Conservation (phyloP, 2,888 invertebrate species). For the Sarcophaga subvicina region DNA sequence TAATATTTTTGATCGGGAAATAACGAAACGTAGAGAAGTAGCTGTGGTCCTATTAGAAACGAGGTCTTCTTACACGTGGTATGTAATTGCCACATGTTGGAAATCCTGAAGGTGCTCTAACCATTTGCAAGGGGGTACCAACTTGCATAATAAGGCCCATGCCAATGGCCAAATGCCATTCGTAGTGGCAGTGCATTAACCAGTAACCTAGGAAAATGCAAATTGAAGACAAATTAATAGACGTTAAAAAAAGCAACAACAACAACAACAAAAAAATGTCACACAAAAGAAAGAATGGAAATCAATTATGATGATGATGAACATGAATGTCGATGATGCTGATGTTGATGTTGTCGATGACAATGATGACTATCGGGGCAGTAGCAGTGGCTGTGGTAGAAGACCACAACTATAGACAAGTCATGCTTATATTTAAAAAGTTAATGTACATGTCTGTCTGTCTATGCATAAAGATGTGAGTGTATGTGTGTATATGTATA, state of each 20-base stretch:
- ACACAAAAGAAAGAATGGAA: background rate
- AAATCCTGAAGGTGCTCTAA: constrained; percentile 86
- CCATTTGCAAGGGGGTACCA: constrained; percentile 85
- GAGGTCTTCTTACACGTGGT: constrained; percentile 65
- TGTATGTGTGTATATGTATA: background rate
- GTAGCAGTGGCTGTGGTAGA: background rate
- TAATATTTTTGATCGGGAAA: background rate
- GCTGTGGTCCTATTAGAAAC: background rate
- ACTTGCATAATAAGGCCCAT: constrained; percentile 76
- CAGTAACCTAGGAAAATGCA: constrained; percentile 72
- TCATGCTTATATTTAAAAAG: background rate
- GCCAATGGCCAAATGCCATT: constrained; percentile 76
- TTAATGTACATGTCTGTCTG: background rate
- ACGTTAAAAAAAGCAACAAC: background rate
- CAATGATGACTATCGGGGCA: background rate
- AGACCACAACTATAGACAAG: background rate
- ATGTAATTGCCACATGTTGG: constrained; percentile 90
- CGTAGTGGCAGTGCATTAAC: constrained; percentile 77
- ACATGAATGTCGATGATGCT: background rate
- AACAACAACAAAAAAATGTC: too few relatives aligned
- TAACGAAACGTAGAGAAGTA: too few relatives aligned
- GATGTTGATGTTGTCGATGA: background rate
- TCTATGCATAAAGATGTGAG: background rate
- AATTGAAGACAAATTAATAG: constrained; percentile 36
- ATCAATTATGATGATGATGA: constrained; percentile 18